These are phyloP conservation scores for Phlogophora meticulosa DNA, from an alignment of 2,888 invertebrate genomes.

Conservation along the genomic window DNA sequence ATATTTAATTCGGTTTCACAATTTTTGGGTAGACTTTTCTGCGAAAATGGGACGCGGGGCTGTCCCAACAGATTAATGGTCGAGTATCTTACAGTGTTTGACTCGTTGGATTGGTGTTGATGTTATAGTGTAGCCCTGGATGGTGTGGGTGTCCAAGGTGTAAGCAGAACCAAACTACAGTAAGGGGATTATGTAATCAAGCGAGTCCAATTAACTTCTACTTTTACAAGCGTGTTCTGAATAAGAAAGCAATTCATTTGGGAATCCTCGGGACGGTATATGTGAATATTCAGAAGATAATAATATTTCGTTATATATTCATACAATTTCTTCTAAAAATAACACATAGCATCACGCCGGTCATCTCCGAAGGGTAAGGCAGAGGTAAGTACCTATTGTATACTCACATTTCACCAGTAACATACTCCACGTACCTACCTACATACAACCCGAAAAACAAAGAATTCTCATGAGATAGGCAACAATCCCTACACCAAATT, in stretches of 20 bases:
- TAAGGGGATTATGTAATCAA: constrained; percentile 29
- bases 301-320: not conserved
- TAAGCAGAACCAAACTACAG: not conserved
- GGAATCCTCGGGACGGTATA: not conserved
- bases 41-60: constrained; percentile 5
- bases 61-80: constrained; percentile 20
- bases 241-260: constrained; percentile 9
- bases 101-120: not conserved
- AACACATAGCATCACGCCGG: too few species aligned
- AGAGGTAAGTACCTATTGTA: too few species aligned
- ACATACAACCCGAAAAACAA: too few species aligned
- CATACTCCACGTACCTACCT: too few species aligned
- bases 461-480: not conserved
- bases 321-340: not conserved
- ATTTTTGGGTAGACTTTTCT: constrained; percentile 6
- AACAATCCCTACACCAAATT: not conserved
- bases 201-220: constrained; percentile 9
- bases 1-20: constrained; percentile 23
- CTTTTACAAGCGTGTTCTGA: constrained; percentile 21
- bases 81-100: constrained; percentile 18
- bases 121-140: too few species aligned
- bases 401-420: too few species aligned
- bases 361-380: too few species aligned
- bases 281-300: not conserved
- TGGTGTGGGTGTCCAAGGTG: too few species aligned